Evolutionary conservation across 2,797 vertebrate genomes (phyloP).

Genomic region (Echiichthys vipera): DNA sequence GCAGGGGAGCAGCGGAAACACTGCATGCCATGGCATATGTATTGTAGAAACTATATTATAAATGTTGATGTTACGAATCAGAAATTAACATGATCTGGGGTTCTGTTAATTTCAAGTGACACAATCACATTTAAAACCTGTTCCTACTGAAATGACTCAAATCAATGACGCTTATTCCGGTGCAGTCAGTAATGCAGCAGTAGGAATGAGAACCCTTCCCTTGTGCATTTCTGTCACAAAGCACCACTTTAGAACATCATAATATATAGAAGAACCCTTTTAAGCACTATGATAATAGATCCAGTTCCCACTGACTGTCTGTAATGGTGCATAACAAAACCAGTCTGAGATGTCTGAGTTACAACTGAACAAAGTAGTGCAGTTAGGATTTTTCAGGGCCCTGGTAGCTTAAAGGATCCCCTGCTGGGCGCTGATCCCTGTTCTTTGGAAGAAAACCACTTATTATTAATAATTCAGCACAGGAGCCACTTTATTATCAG

Average conservation of each 20-base stretch:
- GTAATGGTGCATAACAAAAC: slow-evolving; percentile 29
- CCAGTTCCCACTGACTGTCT: slow-evolving; percentile 1
- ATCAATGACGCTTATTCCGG: neutral
- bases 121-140: slow-evolving; percentile 1
- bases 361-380: slow-evolving; percentile 51
- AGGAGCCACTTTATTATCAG: slow-evolving; percentile 62
- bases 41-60: neutral
- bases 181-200: neutral
- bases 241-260: neutral
- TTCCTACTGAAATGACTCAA: neutral
- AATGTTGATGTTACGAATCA: neutral
- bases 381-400: slow-evolving; percentile 39
- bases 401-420: slow-evolving; percentile 39
- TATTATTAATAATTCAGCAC: slow-evolving; percentile 77
- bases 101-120: neutral
- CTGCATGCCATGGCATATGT: neutral
- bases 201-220: neutral
- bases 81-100: neutral
- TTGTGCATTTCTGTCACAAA: neutral
- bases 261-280: neutral
- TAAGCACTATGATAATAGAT: neutral
- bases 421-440: slow-evolving; percentile 52
- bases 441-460: slow-evolving; percentile 66
- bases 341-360: slow-evolving; percentile 34
- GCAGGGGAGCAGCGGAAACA: too few relatives aligned